phyloP scores from a whole-genome alignment of 2,797 vertebrate genomes.

The Lagorchestes hirsutus region DNA sequence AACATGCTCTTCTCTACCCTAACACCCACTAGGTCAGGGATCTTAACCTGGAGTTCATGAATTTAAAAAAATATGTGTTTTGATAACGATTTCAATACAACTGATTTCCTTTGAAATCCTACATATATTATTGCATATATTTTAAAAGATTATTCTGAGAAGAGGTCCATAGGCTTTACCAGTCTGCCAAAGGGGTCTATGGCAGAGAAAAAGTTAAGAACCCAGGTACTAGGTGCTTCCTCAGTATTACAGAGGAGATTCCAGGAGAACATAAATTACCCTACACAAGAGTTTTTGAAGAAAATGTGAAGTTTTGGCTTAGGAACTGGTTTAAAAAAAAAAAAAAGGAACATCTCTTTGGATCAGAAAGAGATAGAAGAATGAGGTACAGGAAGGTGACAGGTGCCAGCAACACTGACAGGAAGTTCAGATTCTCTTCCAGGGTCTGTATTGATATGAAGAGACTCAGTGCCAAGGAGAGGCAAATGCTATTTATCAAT shows the following conservation, averaged over 20 bases:
- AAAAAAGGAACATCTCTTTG: background rate
- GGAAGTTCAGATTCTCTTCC: slow-evolving; percentile 42
- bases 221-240: background rate
- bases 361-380: background rate
- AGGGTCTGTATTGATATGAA: slow-evolving; percentile 11
- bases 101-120: background rate
- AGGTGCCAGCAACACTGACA: slow-evolving; percentile 39
- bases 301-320: slow-evolving; percentile 15
- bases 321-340: background rate
- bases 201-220: too few species aligned
- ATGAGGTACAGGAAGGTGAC: background rate
- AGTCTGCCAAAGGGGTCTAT: too few species aligned
- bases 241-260: background rate
- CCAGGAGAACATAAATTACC: background rate
- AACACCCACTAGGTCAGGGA: background rate
- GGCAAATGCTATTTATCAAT: slow-evolving; percentile 46
- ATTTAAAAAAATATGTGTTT: background rate
- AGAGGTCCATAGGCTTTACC: too few species aligned
- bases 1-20: too few species aligned
- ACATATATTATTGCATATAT: too few species aligned
- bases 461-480: slow-evolving; percentile 8
- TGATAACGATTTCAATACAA: background rate
- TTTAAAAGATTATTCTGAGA: too few species aligned
- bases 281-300: background rate
- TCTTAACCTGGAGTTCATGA: background rate